phyloP scores from a whole-genome alignment of 2,113 vertebrate genomes.

The Hemiscyllium ocellatum region DNA sequence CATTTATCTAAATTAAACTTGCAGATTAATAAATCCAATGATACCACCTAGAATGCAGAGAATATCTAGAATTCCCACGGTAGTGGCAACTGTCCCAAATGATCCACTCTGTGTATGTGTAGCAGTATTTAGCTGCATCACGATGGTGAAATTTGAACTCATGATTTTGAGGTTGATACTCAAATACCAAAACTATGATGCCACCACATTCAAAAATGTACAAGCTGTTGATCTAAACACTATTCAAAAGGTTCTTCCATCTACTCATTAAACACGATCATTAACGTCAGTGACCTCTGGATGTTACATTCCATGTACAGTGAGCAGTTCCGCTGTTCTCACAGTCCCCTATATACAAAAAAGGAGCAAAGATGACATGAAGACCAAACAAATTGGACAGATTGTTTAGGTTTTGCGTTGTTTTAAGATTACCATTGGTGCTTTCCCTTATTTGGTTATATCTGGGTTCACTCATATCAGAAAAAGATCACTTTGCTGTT shows the following conservation, averaged over 20 bases:
- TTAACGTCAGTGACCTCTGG: neutral
- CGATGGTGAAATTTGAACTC: neutral
- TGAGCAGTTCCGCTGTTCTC: neutral
- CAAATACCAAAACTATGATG: neutral
- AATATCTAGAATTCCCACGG: neutral
- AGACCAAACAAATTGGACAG: conserved; percentile 15
- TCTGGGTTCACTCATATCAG: neutral
- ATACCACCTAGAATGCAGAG: neutral
- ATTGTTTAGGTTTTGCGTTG: neutral
- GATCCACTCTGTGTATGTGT: neutral
- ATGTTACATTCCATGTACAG: neutral
- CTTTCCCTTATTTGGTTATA: conserved; percentile 11
- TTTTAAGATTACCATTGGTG: neutral
- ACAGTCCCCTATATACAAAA: conserved; percentile 2
- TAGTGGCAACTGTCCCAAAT: neutral
- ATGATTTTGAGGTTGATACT: neutral
- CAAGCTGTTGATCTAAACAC: neutral
- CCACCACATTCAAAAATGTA: neutral
- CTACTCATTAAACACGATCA: neutral
- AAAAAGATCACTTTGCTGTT: neutral
- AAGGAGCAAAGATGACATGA: neutral
- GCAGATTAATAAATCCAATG: neutral
- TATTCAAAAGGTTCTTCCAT: neutral
- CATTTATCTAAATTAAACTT: neutral
- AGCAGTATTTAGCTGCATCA: neutral